Evolutionary conservation across 2,113 vertebrate species (phyloP).

Genomic region (Scopus umbretta): DNA sequence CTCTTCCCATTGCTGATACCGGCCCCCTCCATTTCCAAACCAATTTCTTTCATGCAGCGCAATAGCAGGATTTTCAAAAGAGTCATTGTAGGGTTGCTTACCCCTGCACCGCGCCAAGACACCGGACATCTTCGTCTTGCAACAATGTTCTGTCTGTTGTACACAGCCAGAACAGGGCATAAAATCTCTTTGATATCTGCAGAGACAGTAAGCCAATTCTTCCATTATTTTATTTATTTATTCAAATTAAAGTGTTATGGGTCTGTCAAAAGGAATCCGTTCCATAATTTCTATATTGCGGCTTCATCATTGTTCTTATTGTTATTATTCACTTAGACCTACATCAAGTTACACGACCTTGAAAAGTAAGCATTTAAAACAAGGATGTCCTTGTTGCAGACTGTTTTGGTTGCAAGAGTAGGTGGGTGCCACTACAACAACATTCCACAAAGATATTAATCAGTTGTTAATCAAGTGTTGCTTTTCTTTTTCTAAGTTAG

Average conservation of each 20-base stretch:
- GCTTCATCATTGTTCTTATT: neutral
- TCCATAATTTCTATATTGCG: neutral
- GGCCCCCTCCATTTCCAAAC: neutral
- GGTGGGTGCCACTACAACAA: neutral
- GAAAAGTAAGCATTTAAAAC: neutral
- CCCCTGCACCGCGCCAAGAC: neutral
- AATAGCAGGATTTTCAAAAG: neutral
- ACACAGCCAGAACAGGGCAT: neutral
- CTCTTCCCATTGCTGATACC: neutral
- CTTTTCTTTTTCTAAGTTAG: neutral
- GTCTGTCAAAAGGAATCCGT: neutral
- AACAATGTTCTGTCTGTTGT: conserved; percentile 39
- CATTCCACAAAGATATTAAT: neutral
- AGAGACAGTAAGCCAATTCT: neutral
- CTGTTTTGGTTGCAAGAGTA: neutral
- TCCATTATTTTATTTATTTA: conserved; percentile 18
- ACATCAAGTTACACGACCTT: neutral
- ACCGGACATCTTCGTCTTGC: neutral
- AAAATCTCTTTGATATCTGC: conserved; percentile 29
- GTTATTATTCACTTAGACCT: neutral
- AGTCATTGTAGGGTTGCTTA: neutral
- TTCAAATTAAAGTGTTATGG: neutral
- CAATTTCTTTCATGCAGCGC: neutral
- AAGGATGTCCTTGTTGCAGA: neutral
- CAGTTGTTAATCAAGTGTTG: neutral